Evolutionary conservation across 1,140 invertebrate species (phyloP).

Genomic region (Bilobella aurantiaca): DNA sequence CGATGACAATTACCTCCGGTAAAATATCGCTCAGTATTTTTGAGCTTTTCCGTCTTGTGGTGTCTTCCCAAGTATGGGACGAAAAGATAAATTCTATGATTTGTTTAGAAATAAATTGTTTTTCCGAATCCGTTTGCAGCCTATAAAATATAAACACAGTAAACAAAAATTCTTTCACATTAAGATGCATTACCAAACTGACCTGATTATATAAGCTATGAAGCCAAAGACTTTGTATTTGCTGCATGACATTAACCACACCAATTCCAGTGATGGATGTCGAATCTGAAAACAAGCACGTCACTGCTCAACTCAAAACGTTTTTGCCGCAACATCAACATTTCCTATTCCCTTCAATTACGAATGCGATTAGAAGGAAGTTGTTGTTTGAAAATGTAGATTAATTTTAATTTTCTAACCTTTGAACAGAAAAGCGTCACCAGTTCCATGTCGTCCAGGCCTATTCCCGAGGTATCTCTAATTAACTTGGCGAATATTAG

Average conservation of each 20-base stretch:
- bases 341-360: too few species aligned
- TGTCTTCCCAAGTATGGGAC: background rate
- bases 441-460: too few species aligned
- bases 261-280: constrained; percentile 24
- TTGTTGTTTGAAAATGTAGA: too few species aligned
- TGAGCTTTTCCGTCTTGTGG: background rate
- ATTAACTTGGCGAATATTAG: too few species aligned
- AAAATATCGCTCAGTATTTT: background rate
- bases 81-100: constrained; percentile 22
- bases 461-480: too few species aligned
- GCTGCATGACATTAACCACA: constrained; percentile 20
- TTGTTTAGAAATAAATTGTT: constrained; percentile 9
- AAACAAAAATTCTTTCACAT: background rate
- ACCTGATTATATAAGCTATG: constrained; percentile 25
- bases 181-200: too few species aligned
- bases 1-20: too few species aligned
- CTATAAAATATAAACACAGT: constrained; percentile 5
- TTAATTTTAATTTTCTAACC: too few species aligned
- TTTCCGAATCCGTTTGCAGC: background rate
- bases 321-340: too few species aligned
- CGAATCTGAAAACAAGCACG: constrained; percentile 25
- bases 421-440: too few species aligned
- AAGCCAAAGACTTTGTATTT: constrained; percentile 18
- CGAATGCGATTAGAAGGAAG: too few species aligned
- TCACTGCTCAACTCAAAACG: too few species aligned